Percentiles rank a stretch among this genome's conserved stretches.
Conservation (phyloP, 2,888 invertebrate species). For the Scrobipalpa costella region DNA sequence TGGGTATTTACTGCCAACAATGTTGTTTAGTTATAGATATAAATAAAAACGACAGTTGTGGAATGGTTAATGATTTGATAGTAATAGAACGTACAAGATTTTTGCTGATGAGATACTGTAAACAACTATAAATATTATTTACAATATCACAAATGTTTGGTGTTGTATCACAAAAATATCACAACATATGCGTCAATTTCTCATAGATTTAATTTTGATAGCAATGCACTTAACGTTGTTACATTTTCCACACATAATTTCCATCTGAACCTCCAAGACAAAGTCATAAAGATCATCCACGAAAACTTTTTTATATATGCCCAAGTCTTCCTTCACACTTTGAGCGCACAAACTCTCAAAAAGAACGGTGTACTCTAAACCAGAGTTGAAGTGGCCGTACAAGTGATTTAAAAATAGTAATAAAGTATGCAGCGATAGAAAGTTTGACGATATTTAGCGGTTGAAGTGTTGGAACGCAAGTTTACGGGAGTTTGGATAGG, state of each 20-base stretch:
- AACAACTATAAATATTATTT: too few species aligned
- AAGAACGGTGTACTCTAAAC: constrained; percentile 16
- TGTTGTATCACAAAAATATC: too few species aligned
- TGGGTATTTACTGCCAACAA: too few species aligned
- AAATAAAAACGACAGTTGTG: too few species aligned
- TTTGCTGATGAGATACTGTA: too few species aligned
- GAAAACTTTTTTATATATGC: constrained; percentile 4
- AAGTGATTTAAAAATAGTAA: constrained; percentile 28
- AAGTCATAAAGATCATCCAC: background rate
- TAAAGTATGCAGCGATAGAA: constrained; percentile 40
- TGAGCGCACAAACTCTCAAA: constrained; percentile 6
- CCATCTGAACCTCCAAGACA: background rate
- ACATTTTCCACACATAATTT: background rate
- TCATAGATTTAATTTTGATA: too few species aligned
- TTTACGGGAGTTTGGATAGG: constrained; percentile 51
- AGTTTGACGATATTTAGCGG: constrained; percentile 50
- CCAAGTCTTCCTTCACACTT: constrained; percentile 8
- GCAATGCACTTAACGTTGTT: too few species aligned
- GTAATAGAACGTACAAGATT: too few species aligned
- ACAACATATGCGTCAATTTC: too few species aligned
- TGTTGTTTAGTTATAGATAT: too few species aligned
- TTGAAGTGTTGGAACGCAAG: constrained; percentile 50
- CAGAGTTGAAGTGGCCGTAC: constrained; percentile 21
- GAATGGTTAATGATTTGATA: too few species aligned
- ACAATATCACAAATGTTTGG: too few species aligned